Conservation (phyloP, 1,140 invertebrate genomes). For the Oncopodura yosiiana region DNA sequence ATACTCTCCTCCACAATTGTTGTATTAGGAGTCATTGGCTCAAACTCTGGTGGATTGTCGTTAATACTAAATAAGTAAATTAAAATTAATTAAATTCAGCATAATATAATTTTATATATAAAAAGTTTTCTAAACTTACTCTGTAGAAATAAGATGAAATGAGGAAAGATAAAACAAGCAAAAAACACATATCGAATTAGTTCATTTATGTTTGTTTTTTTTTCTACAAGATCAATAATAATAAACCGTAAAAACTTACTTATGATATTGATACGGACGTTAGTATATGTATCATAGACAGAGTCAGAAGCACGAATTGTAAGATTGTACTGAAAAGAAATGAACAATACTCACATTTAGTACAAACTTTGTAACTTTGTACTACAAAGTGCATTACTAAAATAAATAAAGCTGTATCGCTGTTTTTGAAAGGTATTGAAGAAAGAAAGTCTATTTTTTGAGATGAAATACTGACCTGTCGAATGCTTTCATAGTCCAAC, state of each 20-base stretch:
- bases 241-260: conserved; percentile 38
- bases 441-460: too few relatives aligned
- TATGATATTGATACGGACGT: conserved; percentile 64
- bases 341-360: conserved; percentile 4
- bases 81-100: neutral
- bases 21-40: conserved; percentile 51
- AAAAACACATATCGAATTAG: too few relatives aligned
- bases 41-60: conserved; percentile 69
- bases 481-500: conserved; percentile 75
- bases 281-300: conserved; percentile 59
- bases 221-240: neutral
- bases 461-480: conserved; percentile 40
- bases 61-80: conserved; percentile 46
- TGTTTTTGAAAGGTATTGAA: too few relatives aligned
- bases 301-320: conserved; percentile 69
- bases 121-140: too few relatives aligned
- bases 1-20: conserved; percentile 59
- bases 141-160: too few relatives aligned
- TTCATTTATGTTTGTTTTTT: neutral
- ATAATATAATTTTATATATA: neutral
- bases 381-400: conserved; percentile 4
- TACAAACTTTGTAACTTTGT: conserved; percentile 6
- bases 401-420: too few relatives aligned
- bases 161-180: too few relatives aligned
- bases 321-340: conserved; percentile 52